Percentiles rank a stretch among this genome's conserved stretches.
These are phyloP conservation scores for Lophius americanus DNA, from an alignment of 2,797 vertebrate species.

Conservation along the genomic window DNA sequence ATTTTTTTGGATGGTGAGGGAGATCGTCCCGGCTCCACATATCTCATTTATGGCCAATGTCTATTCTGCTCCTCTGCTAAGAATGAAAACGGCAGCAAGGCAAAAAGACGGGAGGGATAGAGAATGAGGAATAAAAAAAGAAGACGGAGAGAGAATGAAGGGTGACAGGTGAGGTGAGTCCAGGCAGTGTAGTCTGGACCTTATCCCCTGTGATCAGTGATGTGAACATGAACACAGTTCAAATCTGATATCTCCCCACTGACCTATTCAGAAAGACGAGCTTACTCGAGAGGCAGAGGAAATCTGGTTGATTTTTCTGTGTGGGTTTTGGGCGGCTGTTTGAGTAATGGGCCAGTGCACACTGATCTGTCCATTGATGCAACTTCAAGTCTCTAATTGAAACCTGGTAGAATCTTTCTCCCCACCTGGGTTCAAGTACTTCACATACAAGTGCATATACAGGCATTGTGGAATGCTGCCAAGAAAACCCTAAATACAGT, in stretches of 20 bases:
- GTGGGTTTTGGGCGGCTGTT: slow-evolving; percentile 27
- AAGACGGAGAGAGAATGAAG: slow-evolving; percentile 35
- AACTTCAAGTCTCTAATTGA: slow-evolving; percentile 28
- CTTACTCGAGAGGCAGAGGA: slow-evolving; percentile 35
- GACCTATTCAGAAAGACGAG: slow-evolving; percentile 40
- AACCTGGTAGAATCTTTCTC: slow-evolving; percentile 33
- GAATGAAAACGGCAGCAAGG: slow-evolving; percentile 30
- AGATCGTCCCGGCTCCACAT: slow-evolving; percentile 68
- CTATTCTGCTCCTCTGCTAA: slow-evolving; percentile 46
- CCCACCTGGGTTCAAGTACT: slow-evolving; percentile 11
- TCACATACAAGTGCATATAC: neutral
- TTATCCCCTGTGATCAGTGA: slow-evolving; percentile 50
- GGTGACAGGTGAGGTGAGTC: slow-evolving; percentile 47
- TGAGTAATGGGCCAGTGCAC: slow-evolving; percentile 40
- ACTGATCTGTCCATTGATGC: slow-evolving; percentile 44
- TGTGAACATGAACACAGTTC: slow-evolving; percentile 55
- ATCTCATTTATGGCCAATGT: slow-evolving; percentile 72
- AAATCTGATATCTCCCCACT: slow-evolving; percentile 42
- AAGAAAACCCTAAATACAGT: no score
- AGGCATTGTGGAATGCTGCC: no score
- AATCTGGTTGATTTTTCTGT: slow-evolving; percentile 42
- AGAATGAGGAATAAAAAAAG: slow-evolving; percentile 11
- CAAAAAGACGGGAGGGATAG: slow-evolving; percentile 21
- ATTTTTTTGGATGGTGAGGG: slow-evolving; percentile 16
- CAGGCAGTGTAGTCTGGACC: slow-evolving; percentile 28